Evolutionary conservation across 1,140 invertebrate genomes (phyloP).

Genomic region (Zaprionus nigranus): DNA sequence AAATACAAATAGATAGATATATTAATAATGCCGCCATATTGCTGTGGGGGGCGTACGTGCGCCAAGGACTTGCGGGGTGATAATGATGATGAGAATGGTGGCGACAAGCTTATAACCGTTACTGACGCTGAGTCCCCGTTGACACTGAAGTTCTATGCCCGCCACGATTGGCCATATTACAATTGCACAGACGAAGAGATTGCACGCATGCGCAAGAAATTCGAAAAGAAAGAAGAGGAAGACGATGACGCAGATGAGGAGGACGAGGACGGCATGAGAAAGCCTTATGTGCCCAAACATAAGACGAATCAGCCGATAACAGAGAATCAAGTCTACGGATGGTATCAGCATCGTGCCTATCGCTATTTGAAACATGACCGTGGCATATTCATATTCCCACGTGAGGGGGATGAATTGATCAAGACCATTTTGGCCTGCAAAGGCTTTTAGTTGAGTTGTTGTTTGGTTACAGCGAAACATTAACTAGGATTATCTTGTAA

Average conservation of each 20-base stretch:
- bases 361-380: conserved; percentile 59
- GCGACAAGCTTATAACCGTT: conserved; percentile 4
- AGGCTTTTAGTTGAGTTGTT: background rate
- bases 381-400: conserved; percentile 66
- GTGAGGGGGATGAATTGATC: conserved; percentile 60
- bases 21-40: conserved; percentile 57
- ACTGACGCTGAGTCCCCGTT: conserved; percentile 50
- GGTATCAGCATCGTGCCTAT: conserved; percentile 63
- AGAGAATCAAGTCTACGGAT: conserved; percentile 66
- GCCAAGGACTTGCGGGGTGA: conserved; percentile 36
- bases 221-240: conserved; percentile 37
- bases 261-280: background rate
- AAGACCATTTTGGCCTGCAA: conserved; percentile 41
- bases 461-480: too few relatives aligned
- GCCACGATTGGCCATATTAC: conserved; percentile 67
- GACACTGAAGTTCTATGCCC: conserved; percentile 65
- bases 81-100: background rate
- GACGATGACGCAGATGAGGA: too few relatives aligned
- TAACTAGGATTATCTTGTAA: too few relatives aligned
- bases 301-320: conserved; percentile 59
- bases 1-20: background rate
- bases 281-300: conserved; percentile 52
- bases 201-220: conserved; percentile 43
- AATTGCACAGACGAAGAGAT: conserved; percentile 51
- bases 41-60: conserved; percentile 60